These are phyloP conservation scores for Henicopernis longicauda DNA, from an alignment of 2,113 vertebrate species.

Conservation along the genomic window DNA sequence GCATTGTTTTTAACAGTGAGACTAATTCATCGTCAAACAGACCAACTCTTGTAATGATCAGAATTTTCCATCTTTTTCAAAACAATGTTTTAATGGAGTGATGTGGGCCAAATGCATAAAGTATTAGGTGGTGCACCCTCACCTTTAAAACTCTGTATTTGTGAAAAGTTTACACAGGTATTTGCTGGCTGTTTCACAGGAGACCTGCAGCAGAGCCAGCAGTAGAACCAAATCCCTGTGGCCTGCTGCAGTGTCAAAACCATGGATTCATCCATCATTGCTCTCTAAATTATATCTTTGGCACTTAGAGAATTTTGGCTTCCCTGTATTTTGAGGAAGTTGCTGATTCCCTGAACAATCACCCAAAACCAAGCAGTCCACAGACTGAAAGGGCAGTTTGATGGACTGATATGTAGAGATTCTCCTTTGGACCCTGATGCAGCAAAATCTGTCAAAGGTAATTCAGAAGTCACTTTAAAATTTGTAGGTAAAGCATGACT, in stretches of 20 bases:
- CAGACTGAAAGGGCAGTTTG: slow-evolving; percentile 20
- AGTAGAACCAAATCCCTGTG: background rate
- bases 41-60: background rate
- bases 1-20: background rate
- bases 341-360: background rate
- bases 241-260: background rate
- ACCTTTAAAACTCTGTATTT: background rate
- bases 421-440: slow-evolving; percentile 45
- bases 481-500: slow-evolving; percentile 44
- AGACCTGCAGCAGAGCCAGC: background rate
- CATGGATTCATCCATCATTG: background rate
- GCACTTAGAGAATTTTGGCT: background rate
- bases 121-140: background rate
- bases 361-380: background rate
- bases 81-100: background rate
- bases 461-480: slow-evolving; percentile 52
- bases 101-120: background rate
- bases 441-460: slow-evolving; percentile 36
- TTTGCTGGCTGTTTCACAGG: background rate
- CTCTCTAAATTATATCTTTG: background rate
- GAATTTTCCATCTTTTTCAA: background rate
- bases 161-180: background rate
- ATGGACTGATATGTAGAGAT: background rate
- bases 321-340: background rate
- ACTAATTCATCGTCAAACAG: background rate